Base-by-base conservation (phyloP, 23 tunicate genomes). In the Ascidia mentula region DNA sequence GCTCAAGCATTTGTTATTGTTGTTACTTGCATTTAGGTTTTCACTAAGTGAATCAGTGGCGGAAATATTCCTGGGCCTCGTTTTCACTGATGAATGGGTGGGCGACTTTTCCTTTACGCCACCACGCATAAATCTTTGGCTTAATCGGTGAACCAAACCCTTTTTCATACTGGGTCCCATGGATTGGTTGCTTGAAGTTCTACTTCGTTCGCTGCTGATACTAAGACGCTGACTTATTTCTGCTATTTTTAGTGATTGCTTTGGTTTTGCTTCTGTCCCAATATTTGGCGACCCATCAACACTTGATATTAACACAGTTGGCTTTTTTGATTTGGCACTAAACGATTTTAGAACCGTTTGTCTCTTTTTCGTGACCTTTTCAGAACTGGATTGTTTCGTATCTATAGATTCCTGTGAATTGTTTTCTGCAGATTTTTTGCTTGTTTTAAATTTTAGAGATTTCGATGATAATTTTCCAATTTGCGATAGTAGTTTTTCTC, bases 141-240 rank as follows among this genome's bases (percentile, higher is more conserved):
- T 86, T n/a, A 86, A 45, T 0, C 90, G 84, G 39, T 80, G 72
- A 1, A 86, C 90, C 7, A 86, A 34, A 42, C 90, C 90, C 37
- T 72, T 45, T 30, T n/a, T 34, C 32, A 82, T 72, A 30, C 37
- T 73, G 28, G 77, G 78, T 20, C 75, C 78, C 37, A 33, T 59
- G 74, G 84, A 18, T 18, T 34, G 40, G 28, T 42, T 72, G 75
- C 82, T 45, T 32, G 80, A 77, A 5, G 30, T 53, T 38, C 69
- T 61, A 8, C 82, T 24, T 42, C 81, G 33, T 72, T 77, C 32
- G 36, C 82, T 60, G 61, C 40, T 46, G 40, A 30, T 35, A 13
- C 78, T 78, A 40, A 71, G 77, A 40, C 78, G 89, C 36, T 40
- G 32, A 18, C 59, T 34, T 31, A 76, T 85, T 18, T 85, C 82